These are phyloP conservation scores for Cynocephalus volans DNA, from an alignment of 2,113 vertebrate genomes.

Conservation along the genomic window DNA sequence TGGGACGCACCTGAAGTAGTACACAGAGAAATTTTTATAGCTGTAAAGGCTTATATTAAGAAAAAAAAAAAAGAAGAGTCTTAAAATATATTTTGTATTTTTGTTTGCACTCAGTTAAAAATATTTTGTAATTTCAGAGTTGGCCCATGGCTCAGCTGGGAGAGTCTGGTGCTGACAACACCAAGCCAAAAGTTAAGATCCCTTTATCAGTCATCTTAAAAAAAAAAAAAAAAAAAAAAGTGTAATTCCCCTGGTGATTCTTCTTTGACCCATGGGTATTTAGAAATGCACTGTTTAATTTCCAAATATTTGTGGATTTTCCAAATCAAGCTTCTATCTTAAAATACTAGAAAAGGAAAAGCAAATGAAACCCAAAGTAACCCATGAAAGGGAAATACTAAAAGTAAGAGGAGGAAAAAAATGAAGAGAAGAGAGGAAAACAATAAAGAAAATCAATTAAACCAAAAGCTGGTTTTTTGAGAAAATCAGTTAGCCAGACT, in stretches of 20 bases:
- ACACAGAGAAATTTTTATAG: neutral
- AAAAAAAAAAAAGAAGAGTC: neutral
- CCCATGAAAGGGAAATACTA: neutral
- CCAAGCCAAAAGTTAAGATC: too few relatives aligned
- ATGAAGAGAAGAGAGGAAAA: slow-evolving; percentile 28
- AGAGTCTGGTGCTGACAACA: too few relatives aligned
- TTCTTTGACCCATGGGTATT: slow-evolving; percentile 20
- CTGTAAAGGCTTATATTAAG: neutral
- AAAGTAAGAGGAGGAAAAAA: neutral
- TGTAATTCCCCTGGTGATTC: slow-evolving; percentile 15
- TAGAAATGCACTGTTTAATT: slow-evolving; percentile 59
- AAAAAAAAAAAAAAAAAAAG: neutral
- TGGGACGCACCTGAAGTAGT: neutral
- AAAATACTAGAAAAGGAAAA: slow-evolving; percentile 16
- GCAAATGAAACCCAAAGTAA: slow-evolving; percentile 37
- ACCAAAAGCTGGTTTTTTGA: neutral
- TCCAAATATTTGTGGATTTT: neutral
- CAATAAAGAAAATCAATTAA: neutral
- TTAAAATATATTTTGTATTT: neutral
- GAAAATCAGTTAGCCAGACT: neutral
- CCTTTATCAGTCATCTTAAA: too few relatives aligned
- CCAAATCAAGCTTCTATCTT: slow-evolving; percentile 32
- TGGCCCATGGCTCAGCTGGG: too few relatives aligned
- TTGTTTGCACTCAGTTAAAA: slow-evolving; percentile 28
- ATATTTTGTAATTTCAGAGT: slow-evolving; percentile 31